phyloP scores from a whole-genome alignment of 2,113 vertebrate species.

The Prunella himalayana region DNA sequence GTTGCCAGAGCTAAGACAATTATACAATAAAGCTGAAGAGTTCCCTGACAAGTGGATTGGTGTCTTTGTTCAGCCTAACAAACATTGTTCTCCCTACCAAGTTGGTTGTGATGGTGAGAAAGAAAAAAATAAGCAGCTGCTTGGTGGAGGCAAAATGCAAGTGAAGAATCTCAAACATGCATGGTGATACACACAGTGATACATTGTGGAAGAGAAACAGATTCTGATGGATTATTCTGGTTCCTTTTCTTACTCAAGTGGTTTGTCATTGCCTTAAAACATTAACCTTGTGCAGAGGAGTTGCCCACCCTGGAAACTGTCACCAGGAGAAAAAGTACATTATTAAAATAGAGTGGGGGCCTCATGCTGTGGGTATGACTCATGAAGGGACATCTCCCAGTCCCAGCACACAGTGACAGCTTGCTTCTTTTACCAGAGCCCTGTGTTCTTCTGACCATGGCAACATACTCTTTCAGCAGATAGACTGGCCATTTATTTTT shows the following conservation, averaged over 20 bases:
- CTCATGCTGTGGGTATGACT: rapidly evolving
- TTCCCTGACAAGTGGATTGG: background rate
- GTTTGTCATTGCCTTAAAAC: background rate
- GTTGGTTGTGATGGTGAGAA: background rate
- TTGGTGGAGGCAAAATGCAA: background rate
- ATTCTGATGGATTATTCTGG: background rate
- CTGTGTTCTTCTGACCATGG: rapidly evolving
- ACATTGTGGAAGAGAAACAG: background rate
- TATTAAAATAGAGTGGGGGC: background rate
- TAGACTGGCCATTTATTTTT: background rate
- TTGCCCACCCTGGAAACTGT: background rate
- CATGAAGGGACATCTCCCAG: background rate
- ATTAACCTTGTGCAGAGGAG: background rate
- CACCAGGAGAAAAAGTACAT: background rate
- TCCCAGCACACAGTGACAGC: rapidly evolving
- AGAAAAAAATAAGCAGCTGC: background rate
- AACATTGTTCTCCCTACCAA: background rate
- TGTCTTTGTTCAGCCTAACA: background rate
- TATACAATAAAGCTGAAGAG: background rate
- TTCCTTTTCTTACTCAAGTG: background rate
- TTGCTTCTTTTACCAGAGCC: background rate
- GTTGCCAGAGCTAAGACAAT: background rate
- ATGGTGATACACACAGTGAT: too few species aligned
- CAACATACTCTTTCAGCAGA: background rate
- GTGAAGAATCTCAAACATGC: background rate